A percentile compares a stretch with the other conserved stretches of the same genome.
These are phyloP conservation scores for Hydrochoerus hydrochaeris DNA, from an alignment of 2,113 vertebrate species.

Conservation along the genomic window DNA sequence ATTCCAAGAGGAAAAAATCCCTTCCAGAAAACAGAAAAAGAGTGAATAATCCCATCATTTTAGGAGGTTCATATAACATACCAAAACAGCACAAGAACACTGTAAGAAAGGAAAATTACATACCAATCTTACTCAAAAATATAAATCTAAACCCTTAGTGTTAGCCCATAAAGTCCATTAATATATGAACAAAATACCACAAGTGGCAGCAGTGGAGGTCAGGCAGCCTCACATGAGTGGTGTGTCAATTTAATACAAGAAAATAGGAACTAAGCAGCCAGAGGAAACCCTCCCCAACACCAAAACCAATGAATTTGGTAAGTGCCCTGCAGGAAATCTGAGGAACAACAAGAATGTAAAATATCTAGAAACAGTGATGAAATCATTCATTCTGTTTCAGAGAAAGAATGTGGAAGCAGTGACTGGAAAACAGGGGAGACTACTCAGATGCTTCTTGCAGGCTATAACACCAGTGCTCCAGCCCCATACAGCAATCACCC, in stretches of 20 bases:
- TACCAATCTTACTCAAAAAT: neutral
- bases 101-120: neutral
- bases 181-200: neutral
- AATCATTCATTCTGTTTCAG: conserved; percentile 92
- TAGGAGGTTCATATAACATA: neutral
- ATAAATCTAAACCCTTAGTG: neutral
- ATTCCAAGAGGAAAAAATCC: neutral
- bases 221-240: neutral
- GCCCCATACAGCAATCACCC: conserved; percentile 88
- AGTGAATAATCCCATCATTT: conserved; percentile 25
- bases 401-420: conserved; percentile 98
- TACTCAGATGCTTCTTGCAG: conserved; percentile 97
- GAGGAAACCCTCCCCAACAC: conserved; percentile 93
- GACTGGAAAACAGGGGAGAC: conserved; percentile 97
- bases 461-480: conserved; percentile 85
- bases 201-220: neutral
- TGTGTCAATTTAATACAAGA: conserved; percentile 75
- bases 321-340: conserved; percentile 90
- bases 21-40: conserved; percentile 14
- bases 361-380: conserved; percentile 92
- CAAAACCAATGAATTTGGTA: conserved; percentile 91
- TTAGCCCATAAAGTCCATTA: neutral
- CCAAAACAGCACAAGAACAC: neutral
- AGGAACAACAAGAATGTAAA: conserved; percentile 93
- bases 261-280: conserved; percentile 91